phyloP scores from a whole-genome alignment of 2,888 invertebrate genomes.

The Coelopa pilipes region DNA sequence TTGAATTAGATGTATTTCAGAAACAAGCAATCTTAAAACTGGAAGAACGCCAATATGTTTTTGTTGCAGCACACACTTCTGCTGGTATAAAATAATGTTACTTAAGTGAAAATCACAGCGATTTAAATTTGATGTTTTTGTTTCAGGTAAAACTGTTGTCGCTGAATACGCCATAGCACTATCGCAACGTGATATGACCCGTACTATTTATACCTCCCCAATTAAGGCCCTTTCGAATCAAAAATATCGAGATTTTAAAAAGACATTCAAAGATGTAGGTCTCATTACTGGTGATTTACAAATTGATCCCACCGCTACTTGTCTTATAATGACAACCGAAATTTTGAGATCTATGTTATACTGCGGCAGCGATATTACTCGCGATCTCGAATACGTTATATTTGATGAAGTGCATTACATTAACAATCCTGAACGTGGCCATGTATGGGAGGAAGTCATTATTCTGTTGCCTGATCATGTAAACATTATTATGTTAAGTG shows the following conservation, averaged over 20 bases:
- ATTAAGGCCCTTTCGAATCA: slow-evolving; percentile 99
- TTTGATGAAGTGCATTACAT: slow-evolving; percentile 99
- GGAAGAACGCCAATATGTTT: slow-evolving; percentile 94
- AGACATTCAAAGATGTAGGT: slow-evolving; percentile 91
- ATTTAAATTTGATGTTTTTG: background rate
- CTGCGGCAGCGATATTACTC: slow-evolving; percentile 91
- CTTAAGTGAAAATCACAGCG: background rate
- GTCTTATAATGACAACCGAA: slow-evolving; percentile 99
- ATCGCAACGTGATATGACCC: slow-evolving; percentile 90
- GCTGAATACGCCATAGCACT: slow-evolving; percentile 99
- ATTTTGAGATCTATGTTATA: slow-evolving; percentile 97
- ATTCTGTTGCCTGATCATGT: slow-evolving; percentile 95
- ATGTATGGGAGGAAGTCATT: slow-evolving; percentile 99
- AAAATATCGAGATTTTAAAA: slow-evolving; percentile 97
- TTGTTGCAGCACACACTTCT: slow-evolving; percentile 99
- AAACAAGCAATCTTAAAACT: slow-evolving; percentile 95
- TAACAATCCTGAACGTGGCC: slow-evolving; percentile 96
- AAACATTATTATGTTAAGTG: slow-evolving; percentile 95
- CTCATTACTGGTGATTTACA: slow-evolving; percentile 95
- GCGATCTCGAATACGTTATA: slow-evolving; percentile 98
- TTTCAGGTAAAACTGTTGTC: slow-evolving; percentile 87
- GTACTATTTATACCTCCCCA: slow-evolving; percentile 97
- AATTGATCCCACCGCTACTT: slow-evolving; percentile 91
- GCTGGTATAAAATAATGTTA: slow-evolving; percentile 70
- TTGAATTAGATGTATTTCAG: slow-evolving; percentile 96